A percentile compares a stretch with the other conserved stretches of the same genome.
Evolutionary conservation across 1,140 invertebrate genomes (phyloP).

Genomic region (Musca domestica): DNA sequence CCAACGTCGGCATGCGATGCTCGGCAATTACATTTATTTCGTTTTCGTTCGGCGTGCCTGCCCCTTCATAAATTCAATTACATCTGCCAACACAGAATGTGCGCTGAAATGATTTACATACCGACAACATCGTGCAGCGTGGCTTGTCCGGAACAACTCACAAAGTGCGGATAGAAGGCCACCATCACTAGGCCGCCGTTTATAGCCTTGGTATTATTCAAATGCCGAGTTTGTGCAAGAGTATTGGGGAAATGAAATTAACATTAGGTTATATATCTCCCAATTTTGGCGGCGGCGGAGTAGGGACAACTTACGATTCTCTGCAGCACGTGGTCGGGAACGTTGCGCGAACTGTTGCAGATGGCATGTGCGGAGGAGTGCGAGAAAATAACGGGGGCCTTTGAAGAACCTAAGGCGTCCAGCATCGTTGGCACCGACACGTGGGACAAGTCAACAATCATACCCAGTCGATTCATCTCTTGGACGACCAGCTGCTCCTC

Average conservation of each 20-base stretch:
- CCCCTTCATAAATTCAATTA: too few relatives aligned
- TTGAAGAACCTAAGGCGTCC: conserved; percentile 70
- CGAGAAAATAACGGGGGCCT: conserved; percentile 85
- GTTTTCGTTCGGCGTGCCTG: too few relatives aligned
- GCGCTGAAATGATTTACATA: conserved; percentile 50
- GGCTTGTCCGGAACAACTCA: conserved; percentile 75
- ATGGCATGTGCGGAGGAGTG: conserved; percentile 82
- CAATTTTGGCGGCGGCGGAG: neutral
- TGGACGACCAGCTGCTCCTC: conserved; percentile 67
- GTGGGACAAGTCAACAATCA: conserved; percentile 88
- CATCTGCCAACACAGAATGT: neutral
- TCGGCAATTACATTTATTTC: too few relatives aligned
- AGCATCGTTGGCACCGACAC: conserved; percentile 78
- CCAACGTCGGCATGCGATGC: too few relatives aligned
- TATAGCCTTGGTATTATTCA: conserved; percentile 52
- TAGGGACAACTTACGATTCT: conserved; percentile 65
- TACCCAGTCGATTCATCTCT: conserved; percentile 86
- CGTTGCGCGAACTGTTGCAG: conserved; percentile 83
- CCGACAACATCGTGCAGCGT: conserved; percentile 75
- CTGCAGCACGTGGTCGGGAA: conserved; percentile 78
- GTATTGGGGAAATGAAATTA: conserved; percentile 17
- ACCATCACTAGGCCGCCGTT: conserved; percentile 88
- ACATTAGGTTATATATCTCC: neutral
- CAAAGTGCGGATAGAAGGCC: conserved; percentile 81
- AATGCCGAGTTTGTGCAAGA: neutral